Percentiles rank a stretch among this genome's conserved stretches.
Evolutionary conservation across 2,113 vertebrate species (phyloP).

Genomic region (Neodontobutis hainanensis): DNA sequence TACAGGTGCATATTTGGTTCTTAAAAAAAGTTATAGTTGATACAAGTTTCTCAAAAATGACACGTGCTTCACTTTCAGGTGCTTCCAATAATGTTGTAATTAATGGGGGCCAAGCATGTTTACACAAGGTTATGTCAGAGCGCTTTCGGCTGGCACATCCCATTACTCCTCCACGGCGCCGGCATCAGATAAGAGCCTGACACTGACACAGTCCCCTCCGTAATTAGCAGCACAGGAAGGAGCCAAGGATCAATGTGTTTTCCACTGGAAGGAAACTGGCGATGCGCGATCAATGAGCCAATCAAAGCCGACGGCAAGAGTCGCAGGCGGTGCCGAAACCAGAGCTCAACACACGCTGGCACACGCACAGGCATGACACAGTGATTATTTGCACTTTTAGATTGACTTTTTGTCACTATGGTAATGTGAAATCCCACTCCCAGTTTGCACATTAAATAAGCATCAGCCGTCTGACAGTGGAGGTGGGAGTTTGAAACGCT

Average conservation of each 20-base stretch:
- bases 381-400: constrained; percentile 49
- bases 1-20: not conserved
- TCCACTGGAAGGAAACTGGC: constrained; percentile 60
- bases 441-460: constrained; percentile 52
- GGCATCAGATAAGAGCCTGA: constrained; percentile 67
- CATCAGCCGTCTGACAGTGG: constrained; percentile 37
- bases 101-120: constrained; percentile 51
- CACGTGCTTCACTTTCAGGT: not conserved
- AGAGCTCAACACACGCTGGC: not conserved
- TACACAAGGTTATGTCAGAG: constrained; percentile 59
- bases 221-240: constrained; percentile 74
- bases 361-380: constrained; percentile 17
- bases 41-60: not conserved
- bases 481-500: constrained; percentile 2
- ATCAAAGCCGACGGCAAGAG: constrained; percentile 29
- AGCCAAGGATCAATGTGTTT: constrained; percentile 73
- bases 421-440: constrained; percentile 34
- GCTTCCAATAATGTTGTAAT: constrained; percentile 41
- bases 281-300: constrained; percentile 61
- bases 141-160: constrained; percentile 57
- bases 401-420: constrained; percentile 55
- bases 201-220: constrained; percentile 71
- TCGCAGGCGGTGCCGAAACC: constrained; percentile 34
- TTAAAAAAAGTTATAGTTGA: not conserved
- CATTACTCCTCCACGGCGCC: constrained; percentile 54